Percentiles rank a stretch among this genome's conserved stretches.
Conservation (phyloP, 2,888 invertebrate species). For the Therioaphis trifolii region DNA sequence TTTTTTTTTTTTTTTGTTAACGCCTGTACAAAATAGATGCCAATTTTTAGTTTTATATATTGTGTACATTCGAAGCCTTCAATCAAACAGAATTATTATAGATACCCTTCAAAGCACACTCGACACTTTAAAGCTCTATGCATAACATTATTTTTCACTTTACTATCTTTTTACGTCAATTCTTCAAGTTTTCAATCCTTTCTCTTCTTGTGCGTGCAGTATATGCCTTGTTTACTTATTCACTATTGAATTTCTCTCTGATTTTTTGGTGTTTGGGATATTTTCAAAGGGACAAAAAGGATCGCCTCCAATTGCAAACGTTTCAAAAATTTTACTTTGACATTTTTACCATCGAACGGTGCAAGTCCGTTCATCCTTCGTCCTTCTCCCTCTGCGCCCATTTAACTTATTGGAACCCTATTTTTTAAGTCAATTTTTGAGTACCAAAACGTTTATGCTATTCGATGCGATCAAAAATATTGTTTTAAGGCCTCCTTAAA, state of each 20-base stretch:
- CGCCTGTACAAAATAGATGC: constrained; percentile 58
- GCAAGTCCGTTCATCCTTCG: constrained; percentile 12
- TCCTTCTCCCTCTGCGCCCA: background rate
- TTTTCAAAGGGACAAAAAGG: constrained; percentile 55
- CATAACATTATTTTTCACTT: background rate
- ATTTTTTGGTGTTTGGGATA: constrained; percentile 46
- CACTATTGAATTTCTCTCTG: background rate
- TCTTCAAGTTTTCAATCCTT: background rate
- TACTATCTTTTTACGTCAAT: background rate
- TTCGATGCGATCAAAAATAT: constrained; percentile 59
- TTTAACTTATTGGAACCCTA: background rate
- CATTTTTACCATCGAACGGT: background rate
- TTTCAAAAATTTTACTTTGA: constrained; percentile 37
- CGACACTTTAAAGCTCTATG: constrained; percentile 2
- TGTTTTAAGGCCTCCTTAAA: constrained; percentile 44
- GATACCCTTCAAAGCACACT: background rate
- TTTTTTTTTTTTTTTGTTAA: constrained; percentile 42
- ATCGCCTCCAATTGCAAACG: constrained; percentile 60
- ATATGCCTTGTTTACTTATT: background rate
- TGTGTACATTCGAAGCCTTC: constrained; percentile 41
- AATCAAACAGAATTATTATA: constrained; percentile 45
- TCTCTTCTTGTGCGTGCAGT: background rate
- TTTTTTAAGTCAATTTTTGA: constrained; percentile 37
- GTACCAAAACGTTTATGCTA: constrained; percentile 58
- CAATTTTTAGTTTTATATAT: constrained; percentile 59